Evolutionary conservation across 1,140 invertebrate species (phyloP).

Genomic region (Pararge aegeria): DNA sequence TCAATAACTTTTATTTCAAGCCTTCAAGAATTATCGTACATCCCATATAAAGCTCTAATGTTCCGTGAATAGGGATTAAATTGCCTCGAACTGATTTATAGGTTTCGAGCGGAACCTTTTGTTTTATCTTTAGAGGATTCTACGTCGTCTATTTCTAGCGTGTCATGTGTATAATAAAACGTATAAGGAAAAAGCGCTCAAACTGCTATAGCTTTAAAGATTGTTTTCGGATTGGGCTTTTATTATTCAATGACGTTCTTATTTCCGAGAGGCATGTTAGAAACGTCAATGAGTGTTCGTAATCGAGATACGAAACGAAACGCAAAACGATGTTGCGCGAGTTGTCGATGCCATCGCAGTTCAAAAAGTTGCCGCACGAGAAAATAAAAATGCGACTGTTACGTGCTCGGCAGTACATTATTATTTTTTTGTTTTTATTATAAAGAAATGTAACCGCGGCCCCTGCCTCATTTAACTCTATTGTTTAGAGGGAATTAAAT

Average conservation of each 20-base stretch:
- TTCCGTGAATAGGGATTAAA: constrained; percentile 38
- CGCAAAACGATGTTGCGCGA: constrained; percentile 46
- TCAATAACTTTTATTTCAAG: constrained; percentile 71
- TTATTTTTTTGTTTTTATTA: constrained; percentile 27
- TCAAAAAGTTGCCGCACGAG: constrained; percentile 45
- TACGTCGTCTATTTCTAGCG: constrained; percentile 45
- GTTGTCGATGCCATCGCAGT: constrained; percentile 39
- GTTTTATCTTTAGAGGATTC: constrained; percentile 55
- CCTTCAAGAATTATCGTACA: constrained; percentile 24
- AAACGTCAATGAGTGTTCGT: constrained; percentile 54
- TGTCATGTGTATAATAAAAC: constrained; percentile 38
- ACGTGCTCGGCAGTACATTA: constrained; percentile 32
- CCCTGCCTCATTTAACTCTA: constrained; percentile 42
- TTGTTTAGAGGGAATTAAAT: constrained; percentile 56
- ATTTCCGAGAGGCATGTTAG: constrained; percentile 37
- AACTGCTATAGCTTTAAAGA: constrained; percentile 9
- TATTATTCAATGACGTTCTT: constrained; percentile 37
- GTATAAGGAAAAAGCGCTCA: constrained; percentile 28
- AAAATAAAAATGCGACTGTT: constrained; percentile 39
- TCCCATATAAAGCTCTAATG: constrained; percentile 19
- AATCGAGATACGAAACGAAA: constrained; percentile 57
- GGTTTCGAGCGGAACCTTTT: constrained; percentile 51
- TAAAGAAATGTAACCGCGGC: constrained; percentile 30
- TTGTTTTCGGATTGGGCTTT: constrained; percentile 24
- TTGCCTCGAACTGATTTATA: constrained; percentile 33